Evolutionary conservation across 2,797 vertebrate species (phyloP), one percentile per base, ranked within the genome.

Genomic region (Alca torda): DNA sequence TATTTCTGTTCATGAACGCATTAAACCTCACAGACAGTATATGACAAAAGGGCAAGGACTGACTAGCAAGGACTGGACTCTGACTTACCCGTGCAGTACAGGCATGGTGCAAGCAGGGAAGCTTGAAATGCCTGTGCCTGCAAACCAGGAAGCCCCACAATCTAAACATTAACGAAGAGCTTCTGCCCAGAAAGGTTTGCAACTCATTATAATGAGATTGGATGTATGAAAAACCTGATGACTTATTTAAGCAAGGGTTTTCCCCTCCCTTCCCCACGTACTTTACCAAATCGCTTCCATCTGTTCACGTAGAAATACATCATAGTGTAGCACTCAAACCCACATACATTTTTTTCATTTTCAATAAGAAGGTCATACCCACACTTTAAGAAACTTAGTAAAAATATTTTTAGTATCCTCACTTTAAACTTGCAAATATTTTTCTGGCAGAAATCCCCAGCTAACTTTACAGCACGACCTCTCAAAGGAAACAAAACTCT

Each of bases 401-500:
- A 79, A 90, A 86, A 39, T 8, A 84, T 50, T 59, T 85, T 77
- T 61, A 75, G 9, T 75, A 78, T 53, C 37, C 31, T 68, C 21
- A 14, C 25, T 50, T 75, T 89, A 91, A 91, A 87, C 63, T 67
- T 90, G 74, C 30, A 92, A 87, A 61, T 82, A 88, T 51, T 94
- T 68, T 93, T 86, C 72, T 87, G 64, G 76, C 81, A 88, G 65
- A 80, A 96, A 74, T 89, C 60, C 73, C 75, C 35, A 90, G 28
- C 81, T 88, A 82, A 82, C 86, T 96, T 93, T 91, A 59, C 63
- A 89, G 79, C 33, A 86, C 93, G 68, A 97, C 13, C 77, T 95
- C 94, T 95, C 92, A 95, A 83, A 95, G 61, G 87, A 95, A 95
- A 95, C 41, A 90, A 64, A 91, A 95, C 64, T 97, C 76, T 19